Evolutionary conservation across 2,113 vertebrate species (phyloP).

Genomic region (Bos indicus): DNA sequence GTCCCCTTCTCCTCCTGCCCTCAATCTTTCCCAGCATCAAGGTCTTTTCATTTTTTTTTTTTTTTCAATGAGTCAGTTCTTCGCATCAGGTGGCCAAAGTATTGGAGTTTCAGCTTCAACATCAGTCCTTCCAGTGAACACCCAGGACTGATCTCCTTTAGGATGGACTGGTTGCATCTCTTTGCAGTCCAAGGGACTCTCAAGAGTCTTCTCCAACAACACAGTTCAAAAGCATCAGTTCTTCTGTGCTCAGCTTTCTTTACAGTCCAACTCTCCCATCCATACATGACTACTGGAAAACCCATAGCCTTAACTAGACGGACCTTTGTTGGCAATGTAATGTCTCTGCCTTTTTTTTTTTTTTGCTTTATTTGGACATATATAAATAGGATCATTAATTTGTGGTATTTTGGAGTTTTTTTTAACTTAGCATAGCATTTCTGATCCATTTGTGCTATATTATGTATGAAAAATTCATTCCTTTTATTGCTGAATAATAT

Average conservation of each 20-base stretch:
- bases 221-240: neutral
- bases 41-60: too few species aligned
- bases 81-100: neutral
- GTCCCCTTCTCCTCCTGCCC: neutral
- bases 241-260: neutral
- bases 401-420: neutral
- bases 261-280: neutral
- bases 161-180: neutral
- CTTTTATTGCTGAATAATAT: neutral
- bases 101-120: neutral
- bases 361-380: neutral
- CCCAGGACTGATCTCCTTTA: neutral
- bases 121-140: neutral
- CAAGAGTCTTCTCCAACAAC: neutral
- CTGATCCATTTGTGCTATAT: neutral
- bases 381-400: neutral
- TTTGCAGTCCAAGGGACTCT: neutral
- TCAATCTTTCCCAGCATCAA: neutral
- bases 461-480: neutral
- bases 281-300: neutral
- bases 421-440: neutral
- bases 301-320: neutral
- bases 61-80: neutral
- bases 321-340: neutral
- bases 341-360: neutral